Base-by-base conservation (phyloP, 2,797 vertebrate genomes). In the Nothura maculosa region DNA sequence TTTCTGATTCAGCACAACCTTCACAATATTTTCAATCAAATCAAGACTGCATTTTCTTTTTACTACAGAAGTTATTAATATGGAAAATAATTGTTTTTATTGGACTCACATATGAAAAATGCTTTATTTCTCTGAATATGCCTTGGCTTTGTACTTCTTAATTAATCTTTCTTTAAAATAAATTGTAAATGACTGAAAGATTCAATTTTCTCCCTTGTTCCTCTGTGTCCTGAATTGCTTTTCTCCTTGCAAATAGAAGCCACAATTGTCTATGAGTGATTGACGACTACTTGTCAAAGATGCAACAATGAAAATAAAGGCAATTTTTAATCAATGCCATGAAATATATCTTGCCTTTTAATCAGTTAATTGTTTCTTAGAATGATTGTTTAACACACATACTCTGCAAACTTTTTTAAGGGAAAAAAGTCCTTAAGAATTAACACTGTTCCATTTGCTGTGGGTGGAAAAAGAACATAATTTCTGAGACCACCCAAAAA, bases 401-500 rank as follows among this genome's bases (percentile, higher is more conserved):
- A 45, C 16, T 78, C 58, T 69, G 50, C 48, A 83, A 92, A 24
- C 28, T 43, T 75, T 89, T 85, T 89, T 78, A 85, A 81, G 55
- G 52, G 67, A 76, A 92, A 70, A 12, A 81, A 62, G 75, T 62
- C 57, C 79, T 92, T 83, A 40, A 89, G 66, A 63, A 92, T 91
- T 55, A 73, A 69, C 79, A 79, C 60, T 84, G 6, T 84, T 73
- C 68, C 67, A 80, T 86, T 67, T 88, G 82, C 57, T 83, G 19
- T 47, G 80, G 30, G 57, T 50, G 45, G 30, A 85, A 93, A 34
- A 85, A 91, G 68, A 73, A 61, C 4, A 5, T 30, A 12, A 81
- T 54, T 90, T 93, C 66, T 91, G 47, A 84, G 74, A 92, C 85
- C 91, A 87, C 67, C 30, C 92, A 89, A 89, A 89, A 79, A 76